A percentile compares a stretch with the other conserved stretches of the same genome.
Conservation (phyloP, 2,113 vertebrate genomes). For the Gymnorhina tibicen region DNA sequence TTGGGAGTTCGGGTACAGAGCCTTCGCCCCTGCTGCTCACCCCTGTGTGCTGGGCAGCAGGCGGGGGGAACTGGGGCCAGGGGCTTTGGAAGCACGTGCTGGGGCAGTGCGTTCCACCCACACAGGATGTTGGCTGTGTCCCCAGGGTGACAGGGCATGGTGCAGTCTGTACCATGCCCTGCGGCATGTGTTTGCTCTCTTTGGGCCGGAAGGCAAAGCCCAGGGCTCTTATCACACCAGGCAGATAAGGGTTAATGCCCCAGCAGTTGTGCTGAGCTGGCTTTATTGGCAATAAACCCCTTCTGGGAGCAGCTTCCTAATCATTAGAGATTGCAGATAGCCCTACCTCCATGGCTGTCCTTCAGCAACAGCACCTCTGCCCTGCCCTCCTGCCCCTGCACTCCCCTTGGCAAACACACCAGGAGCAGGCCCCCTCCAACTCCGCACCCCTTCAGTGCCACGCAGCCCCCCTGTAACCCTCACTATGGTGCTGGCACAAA, state of each 20-base stretch:
- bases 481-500: background rate
- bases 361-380: slow-evolving; percentile 5
- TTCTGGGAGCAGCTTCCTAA: slow-evolving; percentile 19
- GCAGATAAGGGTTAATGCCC: slow-evolving; percentile 26
- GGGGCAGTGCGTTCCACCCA: fast-evolving
- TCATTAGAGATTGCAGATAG: slow-evolving; percentile 10
- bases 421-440: background rate
- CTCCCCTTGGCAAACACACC: background rate
- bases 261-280: slow-evolving; percentile 12
- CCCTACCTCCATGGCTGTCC: background rate
- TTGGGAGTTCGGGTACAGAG: background rate
- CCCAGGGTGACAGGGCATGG: background rate
- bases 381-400: background rate
- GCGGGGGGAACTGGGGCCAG: fast-evolving
- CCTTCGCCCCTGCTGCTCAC: background rate
- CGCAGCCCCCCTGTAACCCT: background rate
- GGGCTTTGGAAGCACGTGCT: background rate
- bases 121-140: background rate
- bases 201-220: background rate
- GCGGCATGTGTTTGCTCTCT: background rate
- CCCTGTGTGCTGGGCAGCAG: fast-evolving
- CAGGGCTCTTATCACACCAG: background rate
- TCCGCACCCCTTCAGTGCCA: background rate
- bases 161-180: background rate
- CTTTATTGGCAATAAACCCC: slow-evolving; percentile 23